phyloP scores from a whole-genome alignment of 2,113 vertebrate genomes.

The Coryphaenoides rupestris region DNA sequence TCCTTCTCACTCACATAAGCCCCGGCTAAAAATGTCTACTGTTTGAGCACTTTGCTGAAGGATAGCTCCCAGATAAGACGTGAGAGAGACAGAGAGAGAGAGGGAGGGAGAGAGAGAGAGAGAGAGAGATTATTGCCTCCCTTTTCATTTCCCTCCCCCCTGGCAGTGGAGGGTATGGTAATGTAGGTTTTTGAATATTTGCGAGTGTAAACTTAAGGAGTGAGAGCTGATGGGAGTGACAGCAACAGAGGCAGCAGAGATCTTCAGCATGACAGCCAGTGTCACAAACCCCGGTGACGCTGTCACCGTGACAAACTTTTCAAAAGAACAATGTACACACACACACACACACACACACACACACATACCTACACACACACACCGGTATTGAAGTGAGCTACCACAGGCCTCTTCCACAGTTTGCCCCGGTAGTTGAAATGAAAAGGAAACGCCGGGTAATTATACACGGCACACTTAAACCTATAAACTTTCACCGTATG shows the following conservation, averaged over 20 bases:
- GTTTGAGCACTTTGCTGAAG: constrained; percentile 74
- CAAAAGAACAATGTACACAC: constrained; percentile 68
- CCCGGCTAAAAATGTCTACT: constrained; percentile 63
- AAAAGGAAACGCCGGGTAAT: constrained; percentile 66
- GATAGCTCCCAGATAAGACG: constrained; percentile 69
- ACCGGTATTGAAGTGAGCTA: constrained; percentile 65
- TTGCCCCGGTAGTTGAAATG: constrained; percentile 62
- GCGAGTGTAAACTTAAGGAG: constrained; percentile 75
- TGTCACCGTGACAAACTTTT: constrained; percentile 78
- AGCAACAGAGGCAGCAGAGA: constrained; percentile 74
- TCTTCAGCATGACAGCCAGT: constrained; percentile 74
- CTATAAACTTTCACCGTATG: constrained; percentile 68
- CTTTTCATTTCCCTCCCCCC: constrained; percentile 70
- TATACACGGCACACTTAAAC: constrained; percentile 57
- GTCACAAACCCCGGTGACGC: constrained; percentile 74
- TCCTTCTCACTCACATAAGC: constrained; percentile 71
- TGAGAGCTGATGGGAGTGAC: constrained; percentile 77
- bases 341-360: too few relatives aligned
- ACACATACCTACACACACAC: constrained; percentile 30
- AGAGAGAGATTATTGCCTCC: constrained; percentile 72
- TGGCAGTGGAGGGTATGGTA: constrained; percentile 70
- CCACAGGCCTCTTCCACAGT: constrained; percentile 58
- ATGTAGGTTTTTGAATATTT: constrained; percentile 74
- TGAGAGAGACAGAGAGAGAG: constrained; percentile 67
- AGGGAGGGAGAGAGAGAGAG: constrained; percentile 68